Base-by-base conservation (phyloP, 2,113 vertebrate genomes). In the Anarhynchus alexandrinus region DNA sequence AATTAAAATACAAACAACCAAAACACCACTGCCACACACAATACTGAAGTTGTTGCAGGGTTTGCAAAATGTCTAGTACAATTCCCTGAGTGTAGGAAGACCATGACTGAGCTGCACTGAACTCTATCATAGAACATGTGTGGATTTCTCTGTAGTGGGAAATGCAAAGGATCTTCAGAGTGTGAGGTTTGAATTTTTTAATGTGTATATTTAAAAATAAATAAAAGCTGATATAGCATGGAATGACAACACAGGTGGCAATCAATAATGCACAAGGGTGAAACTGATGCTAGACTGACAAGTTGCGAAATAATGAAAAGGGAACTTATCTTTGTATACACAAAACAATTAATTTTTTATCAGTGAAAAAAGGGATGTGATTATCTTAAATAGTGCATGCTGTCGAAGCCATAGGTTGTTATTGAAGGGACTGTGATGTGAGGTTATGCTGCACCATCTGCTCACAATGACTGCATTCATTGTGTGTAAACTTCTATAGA, bases 331-430 rank as follows among this genome's bases (percentile, higher is more conserved):
- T 87, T 87, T 80, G 32, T 88, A 11, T 79, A 88, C 49, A 67
- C 82, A 94, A 92, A 54, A 57, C 22, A 47, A 77, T 85, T 59
- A 94, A 76, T 78, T 88, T 88, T 93, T 94, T 80, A 93, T 90
- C 40, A 58, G 36, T 80, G n/a, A 40, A 61, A 52, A 71, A 51
- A 30, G n/a, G 29, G 12, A 55, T 47, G 38, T 69, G 52, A 69
- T 87, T 49, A 42, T 70, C 40, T 84, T 62, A 73, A 93, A 58
- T 86, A 58, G 22, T 15, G 29, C 7, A 4, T 79, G 66, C 49
- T 67, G 47, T 27, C 74, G 57, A 82, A 69, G 62, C 58, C 40
- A 59, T 34, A 15, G 57, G 49, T 85, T 45, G 43, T 80, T 90
- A 20, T 3, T 59, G 25, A 92, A 76, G 40, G 30, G 36, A 15